Percentiles rank a stretch among this genome's conserved stretches.
phyloP scores from a whole-genome alignment of 2,797 vertebrate genomes.

The Sebastes vulpes region DNA sequence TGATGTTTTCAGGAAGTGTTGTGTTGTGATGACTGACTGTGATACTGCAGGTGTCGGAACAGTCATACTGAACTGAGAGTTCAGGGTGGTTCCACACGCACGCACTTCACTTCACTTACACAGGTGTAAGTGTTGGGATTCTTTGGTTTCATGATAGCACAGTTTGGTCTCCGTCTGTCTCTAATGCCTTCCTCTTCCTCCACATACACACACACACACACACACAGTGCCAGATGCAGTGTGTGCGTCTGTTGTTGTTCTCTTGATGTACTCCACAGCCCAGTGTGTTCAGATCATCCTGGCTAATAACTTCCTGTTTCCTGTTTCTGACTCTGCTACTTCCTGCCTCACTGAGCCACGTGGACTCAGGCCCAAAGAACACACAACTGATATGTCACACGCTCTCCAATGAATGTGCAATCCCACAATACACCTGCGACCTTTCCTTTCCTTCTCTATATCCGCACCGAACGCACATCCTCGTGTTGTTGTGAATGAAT shows the following conservation, averaged over 20 bases:
- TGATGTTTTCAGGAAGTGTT: constrained; percentile 69
- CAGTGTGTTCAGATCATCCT: constrained; percentile 80
- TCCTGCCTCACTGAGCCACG: constrained; percentile 57
- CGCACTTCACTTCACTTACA: neutral
- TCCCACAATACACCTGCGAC: constrained; percentile 1
- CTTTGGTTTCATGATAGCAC: constrained; percentile 13
- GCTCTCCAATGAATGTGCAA: neutral
- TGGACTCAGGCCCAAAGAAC: constrained; percentile 23
- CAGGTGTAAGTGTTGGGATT: neutral
- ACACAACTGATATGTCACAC: constrained; percentile 19
- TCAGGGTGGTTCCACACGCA: constrained; percentile 2
- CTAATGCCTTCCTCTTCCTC: constrained; percentile 54
- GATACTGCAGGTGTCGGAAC: constrained; percentile 55
- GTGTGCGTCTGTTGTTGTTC: constrained; percentile 67
- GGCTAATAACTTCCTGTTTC: constrained; percentile 87
- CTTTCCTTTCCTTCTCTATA: neutral
- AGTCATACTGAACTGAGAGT: neutral
- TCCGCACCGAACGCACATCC: constrained; percentile 19
- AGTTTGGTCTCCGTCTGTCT: constrained; percentile 34
- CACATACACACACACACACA: neutral
- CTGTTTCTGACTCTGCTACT: constrained; percentile 78
- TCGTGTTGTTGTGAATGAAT: constrained; percentile 22
- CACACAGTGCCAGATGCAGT: constrained; percentile 19
- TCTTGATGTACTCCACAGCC: constrained; percentile 81
- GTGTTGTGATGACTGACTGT: constrained; percentile 46